A percentile compares a stretch with the other conserved stretches of the same genome.
These are phyloP conservation scores for Caenorhabditis afra DNA, from an alignment of 2,888 invertebrate species.

Conservation along the genomic window DNA sequence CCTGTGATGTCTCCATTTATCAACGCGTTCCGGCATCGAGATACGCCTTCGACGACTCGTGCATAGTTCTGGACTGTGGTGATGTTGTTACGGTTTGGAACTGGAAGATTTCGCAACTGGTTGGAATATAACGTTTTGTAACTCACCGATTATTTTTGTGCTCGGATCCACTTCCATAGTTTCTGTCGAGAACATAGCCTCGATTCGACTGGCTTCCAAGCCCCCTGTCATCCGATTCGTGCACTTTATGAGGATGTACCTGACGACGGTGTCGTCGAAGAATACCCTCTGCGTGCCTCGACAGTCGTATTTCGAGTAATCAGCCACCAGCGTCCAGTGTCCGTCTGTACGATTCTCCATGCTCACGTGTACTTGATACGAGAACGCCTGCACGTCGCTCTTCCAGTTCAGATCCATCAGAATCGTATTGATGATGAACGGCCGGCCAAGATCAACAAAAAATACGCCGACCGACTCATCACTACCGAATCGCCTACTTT, in stretches of 20 bases:
- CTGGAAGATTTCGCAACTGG: constrained; percentile 82
- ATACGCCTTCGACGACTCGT: constrained; percentile 95
- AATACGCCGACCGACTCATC: constrained; percentile 63
- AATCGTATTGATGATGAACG: constrained; percentile 94
- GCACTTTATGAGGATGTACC: constrained; percentile 85
- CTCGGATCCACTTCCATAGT: constrained; percentile 82
- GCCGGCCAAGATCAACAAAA: constrained; percentile 76
- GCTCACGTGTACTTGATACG: constrained; percentile 84
- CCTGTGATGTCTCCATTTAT: constrained; percentile 90
- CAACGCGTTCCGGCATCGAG: constrained; percentile 92
- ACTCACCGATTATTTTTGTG: constrained; percentile 85
- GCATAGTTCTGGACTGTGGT: constrained; percentile 93
- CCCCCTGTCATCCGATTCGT: constrained; percentile 93
- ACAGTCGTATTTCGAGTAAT: constrained; percentile 93
- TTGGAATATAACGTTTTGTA: not conserved
- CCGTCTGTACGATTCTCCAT: constrained; percentile 26
- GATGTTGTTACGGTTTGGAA: constrained; percentile 89
- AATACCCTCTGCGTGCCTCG: constrained; percentile 97
- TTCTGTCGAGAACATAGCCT: constrained; percentile 89
- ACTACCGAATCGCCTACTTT: constrained; percentile 83
- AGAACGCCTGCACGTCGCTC: constrained; percentile 91
- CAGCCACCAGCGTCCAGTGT: constrained; percentile 93
- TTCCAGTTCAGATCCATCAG: constrained; percentile 88
- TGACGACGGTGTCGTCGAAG: constrained; percentile 92
- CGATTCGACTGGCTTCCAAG: constrained; percentile 93